These are phyloP conservation scores for Eilema sororculum DNA, from an alignment of 2,888 invertebrate species.

Conservation along the genomic window DNA sequence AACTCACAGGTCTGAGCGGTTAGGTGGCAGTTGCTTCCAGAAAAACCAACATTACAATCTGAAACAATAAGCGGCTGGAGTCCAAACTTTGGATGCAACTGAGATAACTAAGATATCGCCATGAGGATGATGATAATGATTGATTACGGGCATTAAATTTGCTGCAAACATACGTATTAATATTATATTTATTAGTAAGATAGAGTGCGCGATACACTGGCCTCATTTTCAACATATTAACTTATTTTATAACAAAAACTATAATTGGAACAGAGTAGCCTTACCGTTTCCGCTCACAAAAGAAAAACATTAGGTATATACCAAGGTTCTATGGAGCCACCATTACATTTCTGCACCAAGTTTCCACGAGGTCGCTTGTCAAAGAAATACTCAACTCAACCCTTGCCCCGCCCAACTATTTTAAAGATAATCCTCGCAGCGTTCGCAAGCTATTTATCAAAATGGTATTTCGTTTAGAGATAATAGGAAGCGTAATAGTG, in stretches of 20 bases:
- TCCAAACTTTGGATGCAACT: too few relatives aligned
- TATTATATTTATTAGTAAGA: too few relatives aligned
- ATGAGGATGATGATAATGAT: too few relatives aligned
- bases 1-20: too few relatives aligned
- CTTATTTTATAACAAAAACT: neutral
- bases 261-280: neutral
- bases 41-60: too few relatives aligned
- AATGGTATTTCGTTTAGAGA: conserved; percentile 9
- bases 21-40: too few relatives aligned
- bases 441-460: conserved; percentile 8
- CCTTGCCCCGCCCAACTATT: conserved; percentile 5
- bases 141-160: too few relatives aligned
- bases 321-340: neutral
- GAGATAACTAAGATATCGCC: too few relatives aligned
- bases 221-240: neutral
- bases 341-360: neutral
- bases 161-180: too few relatives aligned
- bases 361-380: neutral
- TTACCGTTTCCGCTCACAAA: conserved; percentile 1
- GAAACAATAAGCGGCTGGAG: too few relatives aligned
- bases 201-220: neutral
- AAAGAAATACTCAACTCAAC: neutral
- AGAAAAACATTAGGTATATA: neutral
- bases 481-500: neutral
- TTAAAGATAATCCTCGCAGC: conserved; percentile 13